Evolutionary conservation across 2,888 invertebrate species (phyloP).

Genomic region (Drosophila barbarae): DNA sequence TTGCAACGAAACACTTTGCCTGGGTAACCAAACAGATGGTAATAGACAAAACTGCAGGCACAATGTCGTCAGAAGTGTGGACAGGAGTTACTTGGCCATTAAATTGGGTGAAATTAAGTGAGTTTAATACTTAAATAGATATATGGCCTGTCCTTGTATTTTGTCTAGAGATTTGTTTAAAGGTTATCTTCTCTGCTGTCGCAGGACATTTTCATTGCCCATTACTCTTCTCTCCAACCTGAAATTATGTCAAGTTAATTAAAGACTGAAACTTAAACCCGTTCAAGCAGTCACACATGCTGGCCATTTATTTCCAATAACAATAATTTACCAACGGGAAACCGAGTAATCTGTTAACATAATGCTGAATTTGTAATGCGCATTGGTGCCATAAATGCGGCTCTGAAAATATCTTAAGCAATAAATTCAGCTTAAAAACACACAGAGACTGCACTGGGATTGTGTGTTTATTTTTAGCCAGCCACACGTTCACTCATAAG

Average conservation of each 20-base stretch:
- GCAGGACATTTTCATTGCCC: neutral
- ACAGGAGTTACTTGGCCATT: constrained; percentile 1
- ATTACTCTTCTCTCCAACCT: neutral
- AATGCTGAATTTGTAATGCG: constrained; percentile 5
- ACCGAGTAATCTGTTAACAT: constrained; percentile 5
- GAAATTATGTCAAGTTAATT: neutral
- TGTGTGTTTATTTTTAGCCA: constrained; percentile 10
- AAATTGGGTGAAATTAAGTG: neutral
- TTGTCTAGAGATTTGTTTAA: neutral
- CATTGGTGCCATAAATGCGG: neutral
- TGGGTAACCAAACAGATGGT: constrained; percentile 1
- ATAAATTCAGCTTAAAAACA: constrained; percentile 8
- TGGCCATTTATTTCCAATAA: neutral
- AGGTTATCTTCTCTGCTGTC: neutral
- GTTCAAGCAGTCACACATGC: neutral
- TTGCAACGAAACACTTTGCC: constrained; percentile 5
- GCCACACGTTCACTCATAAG: constrained; percentile 18
- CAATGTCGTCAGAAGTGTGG: neutral
- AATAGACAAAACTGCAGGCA: neutral
- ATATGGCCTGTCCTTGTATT: neutral
- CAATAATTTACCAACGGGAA: neutral
- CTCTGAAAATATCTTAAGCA: neutral
- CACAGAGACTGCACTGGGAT: constrained; percentile 3
- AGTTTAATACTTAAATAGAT: neutral
- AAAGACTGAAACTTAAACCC: neutral